Conservation (phyloP, 2,888 invertebrate genomes). For the Hermodice carunculata region DNA sequence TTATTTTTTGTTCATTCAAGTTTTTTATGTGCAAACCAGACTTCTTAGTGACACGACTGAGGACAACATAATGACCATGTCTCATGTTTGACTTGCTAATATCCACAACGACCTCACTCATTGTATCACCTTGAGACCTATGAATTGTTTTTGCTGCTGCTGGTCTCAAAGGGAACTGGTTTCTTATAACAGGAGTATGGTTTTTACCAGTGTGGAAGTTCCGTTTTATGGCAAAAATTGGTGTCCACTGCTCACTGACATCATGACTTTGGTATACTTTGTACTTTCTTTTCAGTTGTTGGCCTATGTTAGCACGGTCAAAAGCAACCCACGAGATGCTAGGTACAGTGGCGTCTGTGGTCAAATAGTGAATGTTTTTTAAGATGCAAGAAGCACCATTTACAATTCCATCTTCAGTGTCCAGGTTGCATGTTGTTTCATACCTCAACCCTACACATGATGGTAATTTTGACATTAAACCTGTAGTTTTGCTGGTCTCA, state of each 20-base stretch:
- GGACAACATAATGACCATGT: background rate
- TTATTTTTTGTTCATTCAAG: background rate
- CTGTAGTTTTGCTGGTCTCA: too few relatives aligned
- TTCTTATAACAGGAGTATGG: background rate
- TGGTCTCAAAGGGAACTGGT: conserved; percentile 5
- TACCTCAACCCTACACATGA: background rate
- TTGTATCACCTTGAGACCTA: conserved; percentile 5
- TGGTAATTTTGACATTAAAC: too few relatives aligned
- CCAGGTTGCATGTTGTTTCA: background rate
- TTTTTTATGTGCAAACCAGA: background rate
- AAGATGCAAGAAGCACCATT: background rate
- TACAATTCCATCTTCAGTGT: background rate
- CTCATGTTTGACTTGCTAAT: background rate
- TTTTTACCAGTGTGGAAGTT: background rate
- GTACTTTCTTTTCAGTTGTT: background rate
- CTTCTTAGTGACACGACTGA: background rate
- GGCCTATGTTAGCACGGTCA: background rate
- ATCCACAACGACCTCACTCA: background rate
- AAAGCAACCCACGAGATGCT: background rate
- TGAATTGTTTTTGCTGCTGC: conserved; percentile 8
- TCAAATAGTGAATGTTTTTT: background rate
- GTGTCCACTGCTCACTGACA: background rate
- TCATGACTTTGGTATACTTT: background rate
- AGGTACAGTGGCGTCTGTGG: background rate
- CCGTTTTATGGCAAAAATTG: background rate